A percentile compares a stretch with the other conserved stretches of the same genome.
Evolutionary conservation across 2,113 vertebrate species (phyloP).

Genomic region (Plestiodon gilberti): DNA sequence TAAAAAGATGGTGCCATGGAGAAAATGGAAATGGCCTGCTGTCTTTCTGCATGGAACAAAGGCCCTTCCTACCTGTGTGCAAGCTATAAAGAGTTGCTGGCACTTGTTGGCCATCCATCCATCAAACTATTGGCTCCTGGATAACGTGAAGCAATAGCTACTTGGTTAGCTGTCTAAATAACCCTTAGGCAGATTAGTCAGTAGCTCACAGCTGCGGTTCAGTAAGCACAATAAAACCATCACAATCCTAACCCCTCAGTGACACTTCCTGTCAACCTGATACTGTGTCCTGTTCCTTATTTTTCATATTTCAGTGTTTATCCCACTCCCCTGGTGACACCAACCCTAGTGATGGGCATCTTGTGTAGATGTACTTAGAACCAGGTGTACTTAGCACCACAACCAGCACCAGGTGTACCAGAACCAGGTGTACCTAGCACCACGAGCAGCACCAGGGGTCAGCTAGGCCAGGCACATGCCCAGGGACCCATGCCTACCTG

Average conservation of each 20-base stretch:
- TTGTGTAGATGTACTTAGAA: too few species aligned
- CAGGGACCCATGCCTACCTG: too few species aligned
- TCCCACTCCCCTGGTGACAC: too few species aligned
- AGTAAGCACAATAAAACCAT: neutral
- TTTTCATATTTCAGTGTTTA: too few species aligned
- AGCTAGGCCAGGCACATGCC: too few species aligned
- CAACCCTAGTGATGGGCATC: too few species aligned
- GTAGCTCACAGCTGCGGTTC: neutral
- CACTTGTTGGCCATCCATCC: neutral
- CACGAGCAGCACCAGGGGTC: too few species aligned
- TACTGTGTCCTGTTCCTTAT: neutral
- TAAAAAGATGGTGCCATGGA: neutral
- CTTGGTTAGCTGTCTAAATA: conserved; percentile 12
- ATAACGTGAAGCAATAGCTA: conserved; percentile 2
- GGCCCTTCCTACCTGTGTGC: neutral
- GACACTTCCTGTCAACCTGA: too few species aligned
- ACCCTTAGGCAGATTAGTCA: conserved; percentile 8
- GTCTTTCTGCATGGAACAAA: neutral
- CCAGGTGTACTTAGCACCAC: too few species aligned
- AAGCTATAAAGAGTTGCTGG: neutral
- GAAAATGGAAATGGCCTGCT: neutral
- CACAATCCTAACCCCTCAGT: neutral
- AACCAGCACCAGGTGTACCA: too few species aligned
- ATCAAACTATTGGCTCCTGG: conserved; percentile 4
- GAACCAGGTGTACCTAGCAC: too few species aligned